Conservation (phyloP, 1,140 invertebrate genomes). For the Nasonia giraulti region DNA sequence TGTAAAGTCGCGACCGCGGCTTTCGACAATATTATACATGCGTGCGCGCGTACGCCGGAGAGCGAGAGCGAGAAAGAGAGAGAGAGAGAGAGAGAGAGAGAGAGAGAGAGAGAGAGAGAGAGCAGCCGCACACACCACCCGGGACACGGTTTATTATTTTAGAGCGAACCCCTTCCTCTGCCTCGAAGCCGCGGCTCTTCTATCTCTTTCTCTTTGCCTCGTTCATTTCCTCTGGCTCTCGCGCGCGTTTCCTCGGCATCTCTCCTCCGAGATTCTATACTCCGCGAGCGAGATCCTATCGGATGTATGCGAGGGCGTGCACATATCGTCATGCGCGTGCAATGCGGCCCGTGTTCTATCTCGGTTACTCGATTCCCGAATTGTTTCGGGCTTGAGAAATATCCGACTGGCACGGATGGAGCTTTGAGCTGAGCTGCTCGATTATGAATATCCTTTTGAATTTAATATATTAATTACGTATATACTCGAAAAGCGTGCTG, state of each 20-base stretch:
- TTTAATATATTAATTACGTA: background rate
- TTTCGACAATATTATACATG: conserved; percentile 16
- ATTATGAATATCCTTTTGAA: no score
- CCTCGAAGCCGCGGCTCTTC: conserved; percentile 33
- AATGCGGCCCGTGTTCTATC: background rate
- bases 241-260: background rate
- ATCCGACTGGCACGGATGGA: no score
- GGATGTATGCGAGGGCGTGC: background rate
- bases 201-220: conserved; percentile 30
- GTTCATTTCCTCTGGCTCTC: background rate
- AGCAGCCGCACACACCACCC: background rate
- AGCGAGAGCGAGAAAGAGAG: no score
- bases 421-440: background rate
- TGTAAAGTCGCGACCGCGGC: conserved; percentile 23
- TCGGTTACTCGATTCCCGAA: background rate
- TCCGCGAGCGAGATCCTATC: background rate
- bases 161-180: conserved; percentile 58
- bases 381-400: background rate
- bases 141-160: conserved; percentile 64
- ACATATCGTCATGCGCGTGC: background rate
- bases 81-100: no score
- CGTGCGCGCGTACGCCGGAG: background rate
- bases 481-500: no score
- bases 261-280: background rate
- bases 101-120: no score